A percentile compares a stretch with the other conserved stretches of the same genome.
Evolutionary conservation across 1,140 invertebrate genomes (phyloP).

Genomic region (Fopius arisanus): DNA sequence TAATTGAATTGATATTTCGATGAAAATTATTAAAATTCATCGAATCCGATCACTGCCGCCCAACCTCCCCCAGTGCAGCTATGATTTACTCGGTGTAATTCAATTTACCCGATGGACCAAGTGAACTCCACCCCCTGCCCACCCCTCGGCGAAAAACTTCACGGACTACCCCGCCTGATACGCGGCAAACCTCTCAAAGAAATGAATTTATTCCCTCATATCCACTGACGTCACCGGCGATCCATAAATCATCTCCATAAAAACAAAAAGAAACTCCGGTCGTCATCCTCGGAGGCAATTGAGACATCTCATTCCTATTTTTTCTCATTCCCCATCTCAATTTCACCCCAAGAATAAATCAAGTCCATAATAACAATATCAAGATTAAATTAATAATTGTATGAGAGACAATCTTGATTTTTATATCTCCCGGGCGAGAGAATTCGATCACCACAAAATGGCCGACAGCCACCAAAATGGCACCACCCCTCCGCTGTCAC

Average conservation of each 20-base stretch:
- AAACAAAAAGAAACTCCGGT: constrained; percentile 29
- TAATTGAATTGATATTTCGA: no score
- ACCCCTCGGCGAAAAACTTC: no score
- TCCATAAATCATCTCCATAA: constrained; percentile 49
- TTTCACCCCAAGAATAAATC: no score
- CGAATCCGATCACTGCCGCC: not conserved
- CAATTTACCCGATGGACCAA: not conserved
- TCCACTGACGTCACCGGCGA: constrained; percentile 43
- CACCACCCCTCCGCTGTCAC: no score
- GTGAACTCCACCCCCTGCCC: not conserved
- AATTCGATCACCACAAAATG: no score
- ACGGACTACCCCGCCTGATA: constrained; percentile 10
- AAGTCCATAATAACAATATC: no score
- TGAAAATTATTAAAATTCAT: not conserved
- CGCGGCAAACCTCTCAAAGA: constrained; percentile 51
- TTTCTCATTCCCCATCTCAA: not conserved
- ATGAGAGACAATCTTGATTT: no score
- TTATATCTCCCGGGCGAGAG: no score
- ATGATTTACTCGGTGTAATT: not conserved
- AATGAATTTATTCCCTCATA: constrained; percentile 57
- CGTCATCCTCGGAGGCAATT: not conserved
- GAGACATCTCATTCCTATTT: not conserved
- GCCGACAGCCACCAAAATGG: no score
- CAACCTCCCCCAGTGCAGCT: not conserved
- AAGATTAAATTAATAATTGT: no score